Evolutionary conservation across 1,140 invertebrate species (phyloP), one percentile per base, ranked within the genome.

Genomic region (Orius laevigatus): DNA sequence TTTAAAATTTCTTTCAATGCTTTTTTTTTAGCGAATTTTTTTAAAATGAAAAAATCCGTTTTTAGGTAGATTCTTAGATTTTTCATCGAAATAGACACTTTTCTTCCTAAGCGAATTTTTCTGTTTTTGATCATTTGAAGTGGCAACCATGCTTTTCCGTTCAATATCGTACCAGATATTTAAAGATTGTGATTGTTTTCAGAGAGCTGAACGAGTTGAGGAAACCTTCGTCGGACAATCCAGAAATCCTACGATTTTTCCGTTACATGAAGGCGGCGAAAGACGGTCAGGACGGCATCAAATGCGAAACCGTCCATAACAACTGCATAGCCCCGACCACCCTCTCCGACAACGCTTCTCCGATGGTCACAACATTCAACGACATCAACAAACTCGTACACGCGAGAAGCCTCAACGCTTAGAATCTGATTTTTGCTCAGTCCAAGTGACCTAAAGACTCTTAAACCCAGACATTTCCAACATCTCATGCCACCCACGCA

Each of bases 191-290:
- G 3, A 4, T 41, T 44, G 32, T 51, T 69, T 63, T 11, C 66
- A 82, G 81, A 51, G 84, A 87, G 59, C 63, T 87, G 40, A 87
- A 85, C 61, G 84, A 87, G 57, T 64, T 89, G 25, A 69, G 81
- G 10, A 80, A 84, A 43, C 84, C 84, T 2, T 76, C 79, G 1
- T 78, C 75, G 1, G 82, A 86, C 61, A 87, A 86, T 59, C 78
- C 81, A 5, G 83, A 87, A 52, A 84, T 87, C 25, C 63, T 89
- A 10, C 67, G 84, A 31, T 89, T 87, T 45, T 89, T 87, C 71
- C 75, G 76, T 38, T 87, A 87, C 62, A 87, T 89, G 84, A 78
- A 84, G 54, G 82, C 84, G 1, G 84, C 84, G 5, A 81, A 85
- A 57, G 79, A 84, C 53, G 84, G 84, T 0, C 84, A 89, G 57